Evolutionary conservation across 2,113 vertebrate species (phyloP), one percentile per base, ranked within the genome.

Genomic region (Chaenocephalus aceratus): DNA sequence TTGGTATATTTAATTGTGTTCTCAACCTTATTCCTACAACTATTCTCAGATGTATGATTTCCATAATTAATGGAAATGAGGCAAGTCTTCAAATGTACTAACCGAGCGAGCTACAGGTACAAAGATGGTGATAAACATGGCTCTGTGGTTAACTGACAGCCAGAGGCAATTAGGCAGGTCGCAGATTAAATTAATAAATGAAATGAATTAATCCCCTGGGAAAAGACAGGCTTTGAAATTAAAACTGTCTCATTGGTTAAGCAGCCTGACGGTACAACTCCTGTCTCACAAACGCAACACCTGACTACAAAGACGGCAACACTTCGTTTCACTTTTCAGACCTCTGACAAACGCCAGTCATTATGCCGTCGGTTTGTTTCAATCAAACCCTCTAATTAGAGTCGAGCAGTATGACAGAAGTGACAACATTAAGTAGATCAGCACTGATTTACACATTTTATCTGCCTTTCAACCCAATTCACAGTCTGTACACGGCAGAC

Each of bases 1-100:
- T 80, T 82, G 77, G 53, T 69, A 87, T 72, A 67, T 92, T 91
- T 90, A 87, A 90, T 91, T 89, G 87, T 83, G 73, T 85, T 85
- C 66, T 87, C 84, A 85, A 75, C 86, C 84, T 82, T 85, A 82
- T 84, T 84, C 79, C 58, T 49, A 21, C 82, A 90, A 86, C 83
- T 77, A 86, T 72, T 63, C 79, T 85, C 80, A 76, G 79, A 83
- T 79, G 73, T 84, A 69, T 57, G 61, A 93, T 91, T 90, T 92
- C 67, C 88, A 89, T 91, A 93, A 89, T 88, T 84, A 77, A 85
- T 86, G 84, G 72, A 89, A 90, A 93, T 84, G 83, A 84, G 87
- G 67, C 79, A 82, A 54, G 80, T 85, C 51, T 54, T 86, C 67
- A 76, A 75, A 89, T 90, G 77, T 85, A 91, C 83, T 90, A 77